Evolutionary conservation across 2,888 invertebrate species (phyloP).

Genomic region (Dynastes maya): DNA sequence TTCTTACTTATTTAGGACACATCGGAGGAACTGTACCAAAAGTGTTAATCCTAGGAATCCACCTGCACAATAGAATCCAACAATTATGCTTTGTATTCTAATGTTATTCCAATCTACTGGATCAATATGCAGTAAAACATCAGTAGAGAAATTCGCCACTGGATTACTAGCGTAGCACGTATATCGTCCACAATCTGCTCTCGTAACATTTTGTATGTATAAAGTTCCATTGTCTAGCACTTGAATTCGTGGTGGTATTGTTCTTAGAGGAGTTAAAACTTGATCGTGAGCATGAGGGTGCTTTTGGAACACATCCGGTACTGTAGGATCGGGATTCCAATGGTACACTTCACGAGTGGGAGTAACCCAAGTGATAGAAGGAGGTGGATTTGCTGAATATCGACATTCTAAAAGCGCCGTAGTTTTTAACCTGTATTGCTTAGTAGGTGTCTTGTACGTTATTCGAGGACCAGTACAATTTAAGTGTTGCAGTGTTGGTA

Average conservation of each 20-base stretch:
- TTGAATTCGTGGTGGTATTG: constrained; percentile 74
- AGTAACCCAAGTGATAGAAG: constrained; percentile 90
- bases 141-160: constrained; percentile 83
- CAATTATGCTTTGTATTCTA: constrained; percentile 86
- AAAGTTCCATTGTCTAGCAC: constrained; percentile 86
- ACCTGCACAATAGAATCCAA: constrained; percentile 86
- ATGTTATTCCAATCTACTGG: constrained; percentile 88
- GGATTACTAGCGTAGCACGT: constrained; percentile 90
- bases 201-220: constrained; percentile 79
- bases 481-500: constrained; percentile 80
- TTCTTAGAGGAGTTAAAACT: constrained; percentile 68
- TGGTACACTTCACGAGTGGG: constrained; percentile 82
- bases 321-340: constrained; percentile 83
- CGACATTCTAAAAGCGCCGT: constrained; percentile 85
- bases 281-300: constrained; percentile 78
- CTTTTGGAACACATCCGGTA: constrained; percentile 78
- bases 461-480: constrained; percentile 81
- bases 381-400: constrained; percentile 83
- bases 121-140: constrained; percentile 86
- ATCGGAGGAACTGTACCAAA: constrained; percentile 82
- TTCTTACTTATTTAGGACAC: constrained; percentile 80
- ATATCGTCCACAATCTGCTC: constrained; percentile 89
- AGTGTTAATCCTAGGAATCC: constrained; percentile 87
- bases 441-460: constrained; percentile 75
- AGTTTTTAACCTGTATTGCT: constrained; percentile 77